Evolutionary conservation across 2,888 invertebrate species (phyloP), one percentile per base, ranked within the genome.

Genomic region (Habrosyne pyritoides): DNA sequence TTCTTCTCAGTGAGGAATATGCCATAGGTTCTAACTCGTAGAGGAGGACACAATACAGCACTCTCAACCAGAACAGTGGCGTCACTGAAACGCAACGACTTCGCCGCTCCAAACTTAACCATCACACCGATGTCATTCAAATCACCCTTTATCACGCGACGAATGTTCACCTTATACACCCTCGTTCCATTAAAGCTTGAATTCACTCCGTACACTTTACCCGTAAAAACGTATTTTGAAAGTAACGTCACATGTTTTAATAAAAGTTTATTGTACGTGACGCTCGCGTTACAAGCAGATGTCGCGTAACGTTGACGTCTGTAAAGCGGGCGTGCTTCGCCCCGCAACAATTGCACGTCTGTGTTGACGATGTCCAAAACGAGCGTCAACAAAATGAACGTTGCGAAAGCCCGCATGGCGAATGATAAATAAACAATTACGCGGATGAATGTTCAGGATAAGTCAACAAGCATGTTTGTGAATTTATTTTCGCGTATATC

Each of bases 151-250:
- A 91, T 70, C 62, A 90, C 86, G 47, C 90, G 78, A 28, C 87
- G 84, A 61, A 91, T 86, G 68, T 83, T 87, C 70, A 91, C 91
- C 82, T 79, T 86, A 64, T 87, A 91, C 60, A 82, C 71, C 66
- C 73, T 71, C 10, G 78, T 79, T 55, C 75, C 75, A 67, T 83
- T 81, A 56, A 57, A 67, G 18, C 69, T 63, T n/a, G 72, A 69
- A 56, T 77, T 79, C 26, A 84, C 82, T 71, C 79, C 73, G 57
- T 77, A 82, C 64, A 91, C 85, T 85, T 84, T 89, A 0, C 90
- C 90, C 12, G 84, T 89, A 60, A 91, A 90, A 73, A 91, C 81
- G 61, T 89, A 91, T 66, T 87, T 86, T 6, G 90, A 86, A 36
- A 79, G 55, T 53, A 84, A 56, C 64, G 87, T 86, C 57, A 86